Conservation (phyloP, 1,140 invertebrate genomes). For the Hyles vespertilio region DNA sequence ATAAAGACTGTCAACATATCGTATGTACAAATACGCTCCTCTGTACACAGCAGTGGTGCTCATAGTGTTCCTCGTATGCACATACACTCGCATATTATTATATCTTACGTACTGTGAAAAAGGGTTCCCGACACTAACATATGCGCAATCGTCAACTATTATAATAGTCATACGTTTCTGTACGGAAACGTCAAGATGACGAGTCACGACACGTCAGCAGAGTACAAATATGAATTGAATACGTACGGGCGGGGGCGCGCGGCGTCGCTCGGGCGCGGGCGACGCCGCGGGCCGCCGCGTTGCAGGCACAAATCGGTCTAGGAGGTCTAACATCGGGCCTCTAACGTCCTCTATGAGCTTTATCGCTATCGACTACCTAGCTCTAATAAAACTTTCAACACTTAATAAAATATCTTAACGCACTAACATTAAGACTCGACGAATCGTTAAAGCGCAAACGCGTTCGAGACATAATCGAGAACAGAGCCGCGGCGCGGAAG, state of each 20-base stretch:
- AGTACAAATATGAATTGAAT: constrained; percentile 10
- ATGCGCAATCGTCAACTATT: constrained; percentile 30
- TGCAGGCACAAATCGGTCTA: constrained; percentile 51
- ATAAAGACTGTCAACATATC: constrained; percentile 36
- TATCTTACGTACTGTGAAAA: constrained; percentile 24
- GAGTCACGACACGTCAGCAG: constrained; percentile 16
- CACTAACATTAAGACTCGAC: constrained; percentile 35
- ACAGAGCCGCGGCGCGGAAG: constrained; percentile 12
- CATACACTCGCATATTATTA: constrained; percentile 20
- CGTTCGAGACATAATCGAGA: constrained; percentile 24
- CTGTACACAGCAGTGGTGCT: constrained; percentile 41
- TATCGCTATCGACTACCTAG: constrained; percentile 61
- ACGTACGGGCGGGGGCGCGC: background rate
- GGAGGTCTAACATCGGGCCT: constrained; percentile 41
- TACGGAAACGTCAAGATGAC: constrained; percentile 14
- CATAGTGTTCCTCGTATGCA: constrained; percentile 19
- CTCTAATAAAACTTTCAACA: constrained; percentile 54
- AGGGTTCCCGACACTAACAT: constrained; percentile 27
- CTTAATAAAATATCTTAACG: constrained; percentile 50
- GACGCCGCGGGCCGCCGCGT: constrained; percentile 17
- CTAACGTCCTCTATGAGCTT: constrained; percentile 33
- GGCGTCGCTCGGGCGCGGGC: constrained; percentile 22
- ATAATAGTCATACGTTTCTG: constrained; percentile 21
- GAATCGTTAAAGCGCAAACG: constrained; percentile 26
- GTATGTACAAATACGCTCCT: constrained; percentile 60